phyloP scores from a whole-genome alignment of 37 sponge, comb jelly and placozoan species.

The Spongia lamella region DNA sequence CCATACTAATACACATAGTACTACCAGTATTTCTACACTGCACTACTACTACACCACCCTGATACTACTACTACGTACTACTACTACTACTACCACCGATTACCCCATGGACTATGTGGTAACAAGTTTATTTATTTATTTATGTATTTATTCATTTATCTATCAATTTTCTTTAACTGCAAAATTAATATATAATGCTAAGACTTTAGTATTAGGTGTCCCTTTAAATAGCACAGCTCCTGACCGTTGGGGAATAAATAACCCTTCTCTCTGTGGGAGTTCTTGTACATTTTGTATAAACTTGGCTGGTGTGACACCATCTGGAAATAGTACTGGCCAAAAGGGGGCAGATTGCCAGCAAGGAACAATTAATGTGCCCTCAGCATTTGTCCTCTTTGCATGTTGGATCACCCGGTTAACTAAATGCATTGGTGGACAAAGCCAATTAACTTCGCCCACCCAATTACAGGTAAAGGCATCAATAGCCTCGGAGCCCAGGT shows the following conservation, averaged over 20 bases:
- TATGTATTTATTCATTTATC: too few species aligned
- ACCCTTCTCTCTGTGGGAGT: background rate
- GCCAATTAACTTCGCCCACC: slow-evolving; percentile 33
- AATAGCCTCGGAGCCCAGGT: too few species aligned
- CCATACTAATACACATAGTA: too few species aligned
- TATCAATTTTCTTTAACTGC: too few species aligned
- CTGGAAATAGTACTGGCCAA: slow-evolving; percentile 27
- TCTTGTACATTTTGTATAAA: slow-evolving; percentile 3
- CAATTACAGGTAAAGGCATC: slow-evolving; percentile 45
- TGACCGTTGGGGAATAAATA: background rate
- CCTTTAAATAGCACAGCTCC: background rate
- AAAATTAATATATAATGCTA: slow-evolving; percentile 7
- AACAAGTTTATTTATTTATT: too few species aligned
- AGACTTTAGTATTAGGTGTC: slow-evolving; percentile 1
- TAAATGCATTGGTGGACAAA: slow-evolving; percentile 19
- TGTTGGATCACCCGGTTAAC: slow-evolving; percentile 14
- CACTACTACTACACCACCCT: too few species aligned
- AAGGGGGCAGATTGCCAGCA: slow-evolving; percentile 40
- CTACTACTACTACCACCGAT: too few species aligned
- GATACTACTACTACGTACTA: too few species aligned
- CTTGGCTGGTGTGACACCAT: background rate
- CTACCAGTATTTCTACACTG: too few species aligned
- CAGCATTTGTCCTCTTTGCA: slow-evolving; percentile 2
- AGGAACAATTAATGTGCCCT: slow-evolving; percentile 38
- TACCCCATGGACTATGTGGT: too few species aligned